Evolutionary conservation across 2,113 vertebrate genomes (phyloP).

Genomic region (Zootoca vivipara): DNA sequence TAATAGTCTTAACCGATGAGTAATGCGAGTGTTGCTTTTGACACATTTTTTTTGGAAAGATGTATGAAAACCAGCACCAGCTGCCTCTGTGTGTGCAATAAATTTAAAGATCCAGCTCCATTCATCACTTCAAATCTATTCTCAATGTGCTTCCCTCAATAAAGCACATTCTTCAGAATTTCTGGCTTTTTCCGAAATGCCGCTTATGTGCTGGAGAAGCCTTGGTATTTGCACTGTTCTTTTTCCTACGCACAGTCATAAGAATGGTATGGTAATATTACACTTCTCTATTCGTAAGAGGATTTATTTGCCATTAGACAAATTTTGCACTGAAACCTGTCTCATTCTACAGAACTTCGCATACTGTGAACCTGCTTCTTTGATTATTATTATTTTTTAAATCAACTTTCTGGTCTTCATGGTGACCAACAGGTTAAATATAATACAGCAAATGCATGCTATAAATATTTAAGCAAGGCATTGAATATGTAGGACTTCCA

Average conservation of each 20-base stretch:
- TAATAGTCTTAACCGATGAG: slow-evolving; percentile 5
- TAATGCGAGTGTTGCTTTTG: neutral
- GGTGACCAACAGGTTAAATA: neutral
- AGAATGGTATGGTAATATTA: neutral
- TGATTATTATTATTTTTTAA: neutral
- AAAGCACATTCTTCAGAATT: neutral
- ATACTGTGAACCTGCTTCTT: neutral
- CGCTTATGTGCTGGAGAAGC: neutral
- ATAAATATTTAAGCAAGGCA: neutral
- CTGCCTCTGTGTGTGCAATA: fast-evolving
- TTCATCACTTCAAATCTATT: neutral
- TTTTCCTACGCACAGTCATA: neutral
- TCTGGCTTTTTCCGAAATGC: neutral
- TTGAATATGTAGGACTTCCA: neutral
- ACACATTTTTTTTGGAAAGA: slow-evolving; percentile 2
- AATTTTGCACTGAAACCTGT: neutral
- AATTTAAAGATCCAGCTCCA: neutral
- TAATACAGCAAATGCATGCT: neutral
- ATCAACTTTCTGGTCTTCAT: neutral
- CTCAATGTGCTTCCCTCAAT: neutral
- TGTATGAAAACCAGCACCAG: neutral
- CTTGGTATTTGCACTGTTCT: neutral
- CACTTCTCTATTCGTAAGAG: neutral
- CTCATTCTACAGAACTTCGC: neutral
- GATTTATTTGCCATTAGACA: neutral